phyloP scores from a whole-genome alignment of 1,140 invertebrate species.

The Nasonia longicornis region DNA sequence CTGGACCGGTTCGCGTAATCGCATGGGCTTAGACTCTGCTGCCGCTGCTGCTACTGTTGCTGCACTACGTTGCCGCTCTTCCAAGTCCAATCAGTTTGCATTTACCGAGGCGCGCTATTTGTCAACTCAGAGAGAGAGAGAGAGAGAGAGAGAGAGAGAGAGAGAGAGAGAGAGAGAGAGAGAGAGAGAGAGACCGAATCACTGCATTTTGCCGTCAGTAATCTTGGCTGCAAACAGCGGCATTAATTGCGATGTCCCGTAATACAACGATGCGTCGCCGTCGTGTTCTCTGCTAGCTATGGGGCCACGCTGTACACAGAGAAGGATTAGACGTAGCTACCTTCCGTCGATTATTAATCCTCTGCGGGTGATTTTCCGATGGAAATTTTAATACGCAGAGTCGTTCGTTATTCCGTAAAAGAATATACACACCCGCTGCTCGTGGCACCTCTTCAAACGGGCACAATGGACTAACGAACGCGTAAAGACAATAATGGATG shows the following conservation, averaged over 20 bases:
- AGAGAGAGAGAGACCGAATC: background rate
- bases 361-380: too few relatives aligned
- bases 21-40: constrained; percentile 8
- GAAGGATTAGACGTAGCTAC: too few relatives aligned
- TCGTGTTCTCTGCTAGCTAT: background rate
- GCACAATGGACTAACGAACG: background rate
- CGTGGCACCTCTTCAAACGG: background rate
- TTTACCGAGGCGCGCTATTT: constrained; percentile 24
- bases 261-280: background rate
- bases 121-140: background rate
- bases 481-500: constrained; percentile 1
- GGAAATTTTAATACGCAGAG: background rate
- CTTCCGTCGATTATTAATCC: too few relatives aligned
- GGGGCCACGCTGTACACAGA: background rate
- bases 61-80: background rate
- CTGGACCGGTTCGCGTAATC: constrained; percentile 22
- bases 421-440: background rate
- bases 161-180: background rate
- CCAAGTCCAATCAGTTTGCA: constrained; percentile 21
- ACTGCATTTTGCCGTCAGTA: background rate
- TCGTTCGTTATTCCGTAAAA: background rate
- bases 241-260: background rate
- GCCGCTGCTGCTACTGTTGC: background rate
- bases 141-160: background rate
- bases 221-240: constrained; percentile 22